Evolutionary conservation across 2,113 vertebrate genomes (phyloP).

Genomic region (Pithys albifrons): DNA sequence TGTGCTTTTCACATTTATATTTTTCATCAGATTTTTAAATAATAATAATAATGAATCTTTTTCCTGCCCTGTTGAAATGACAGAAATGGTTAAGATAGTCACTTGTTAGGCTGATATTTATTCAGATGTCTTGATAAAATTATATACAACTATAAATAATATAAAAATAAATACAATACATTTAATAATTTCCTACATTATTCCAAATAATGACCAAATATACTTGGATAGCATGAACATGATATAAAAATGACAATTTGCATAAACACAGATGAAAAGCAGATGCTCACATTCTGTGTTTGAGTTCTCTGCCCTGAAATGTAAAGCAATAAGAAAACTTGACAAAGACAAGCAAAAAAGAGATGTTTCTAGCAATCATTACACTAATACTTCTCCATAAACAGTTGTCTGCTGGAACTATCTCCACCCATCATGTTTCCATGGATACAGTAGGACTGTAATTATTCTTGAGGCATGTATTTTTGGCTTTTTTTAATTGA

Average conservation of each 20-base stretch:
- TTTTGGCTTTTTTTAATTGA: background rate
- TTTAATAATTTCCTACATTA: background rate
- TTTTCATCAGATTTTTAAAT: background rate
- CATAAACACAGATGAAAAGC: background rate
- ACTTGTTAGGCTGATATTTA: background rate
- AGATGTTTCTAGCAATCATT: background rate
- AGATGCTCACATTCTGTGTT: background rate
- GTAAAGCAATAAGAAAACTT: background rate
- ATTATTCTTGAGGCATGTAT: background rate
- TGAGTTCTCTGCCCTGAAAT: background rate
- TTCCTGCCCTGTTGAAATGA: background rate
- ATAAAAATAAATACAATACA: background rate
- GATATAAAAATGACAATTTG: background rate
- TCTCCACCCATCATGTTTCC: background rate
- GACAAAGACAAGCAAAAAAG: background rate
- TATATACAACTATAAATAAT: background rate
- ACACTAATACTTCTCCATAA: background rate
- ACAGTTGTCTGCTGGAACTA: background rate
- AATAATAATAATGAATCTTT: background rate
- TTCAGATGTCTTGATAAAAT: background rate
- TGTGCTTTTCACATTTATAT: background rate
- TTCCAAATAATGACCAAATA: background rate
- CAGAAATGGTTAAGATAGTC: background rate
- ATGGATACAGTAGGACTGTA: background rate
- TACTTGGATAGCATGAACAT: background rate